phyloP scores from a whole-genome alignment of 2,888 invertebrate genomes.

The Candidula unifasciata region DNA sequence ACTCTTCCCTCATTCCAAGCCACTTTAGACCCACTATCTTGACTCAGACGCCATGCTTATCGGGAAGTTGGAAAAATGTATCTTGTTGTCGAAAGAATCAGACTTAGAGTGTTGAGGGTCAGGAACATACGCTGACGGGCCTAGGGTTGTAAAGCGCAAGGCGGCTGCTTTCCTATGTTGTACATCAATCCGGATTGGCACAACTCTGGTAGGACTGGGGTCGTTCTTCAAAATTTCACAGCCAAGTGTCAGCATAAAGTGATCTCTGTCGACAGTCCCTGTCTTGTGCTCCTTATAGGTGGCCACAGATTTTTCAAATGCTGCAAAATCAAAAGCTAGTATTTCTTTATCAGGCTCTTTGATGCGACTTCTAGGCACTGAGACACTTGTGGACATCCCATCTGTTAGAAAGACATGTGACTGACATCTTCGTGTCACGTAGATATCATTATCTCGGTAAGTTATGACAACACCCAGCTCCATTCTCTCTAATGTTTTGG shows the following conservation, averaged over 20 bases:
- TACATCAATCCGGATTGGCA: conserved; percentile 13
- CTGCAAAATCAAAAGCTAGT: conserved; percentile 9
- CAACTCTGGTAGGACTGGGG: background rate
- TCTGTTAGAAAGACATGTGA: background rate
- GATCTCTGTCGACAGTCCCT: background rate
- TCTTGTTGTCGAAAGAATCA: background rate
- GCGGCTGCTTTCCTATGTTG: background rate
- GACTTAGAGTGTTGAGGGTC: background rate
- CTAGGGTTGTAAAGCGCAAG: background rate
- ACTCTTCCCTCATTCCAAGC: background rate
- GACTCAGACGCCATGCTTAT: background rate
- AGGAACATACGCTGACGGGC: background rate
- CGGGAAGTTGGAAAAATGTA: background rate
- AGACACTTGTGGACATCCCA: background rate
- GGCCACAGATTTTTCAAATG: background rate
- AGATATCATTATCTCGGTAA: conserved; percentile 23
- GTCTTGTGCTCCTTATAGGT: background rate
- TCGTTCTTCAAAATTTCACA: conserved; percentile 32
- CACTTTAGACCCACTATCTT: too few species aligned
- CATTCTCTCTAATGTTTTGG: background rate
- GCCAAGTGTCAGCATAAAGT: conserved; percentile 9
- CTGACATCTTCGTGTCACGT: background rate
- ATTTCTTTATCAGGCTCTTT: background rate
- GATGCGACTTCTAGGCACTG: background rate
- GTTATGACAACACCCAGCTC: conserved; percentile 7